These are phyloP conservation scores for Gavia stellata DNA, from an alignment of 2,113 vertebrate species.

Conservation along the genomic window DNA sequence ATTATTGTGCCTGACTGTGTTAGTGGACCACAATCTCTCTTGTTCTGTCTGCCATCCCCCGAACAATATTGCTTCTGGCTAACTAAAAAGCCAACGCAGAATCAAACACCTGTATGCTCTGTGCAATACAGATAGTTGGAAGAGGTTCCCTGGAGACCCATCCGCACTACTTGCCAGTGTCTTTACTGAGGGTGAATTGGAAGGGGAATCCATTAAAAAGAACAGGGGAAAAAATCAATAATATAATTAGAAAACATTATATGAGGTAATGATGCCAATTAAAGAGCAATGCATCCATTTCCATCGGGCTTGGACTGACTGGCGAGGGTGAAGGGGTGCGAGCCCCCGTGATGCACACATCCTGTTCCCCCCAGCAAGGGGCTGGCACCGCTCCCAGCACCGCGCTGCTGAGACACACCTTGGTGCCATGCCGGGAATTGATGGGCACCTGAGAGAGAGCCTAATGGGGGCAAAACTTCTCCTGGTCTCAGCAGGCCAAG, in stretches of 20 bases:
- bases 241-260: slow-evolving; percentile 71
- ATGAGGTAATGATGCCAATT: slow-evolving; percentile 62
- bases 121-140: neutral
- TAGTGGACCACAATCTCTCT: neutral
- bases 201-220: slow-evolving; percentile 71
- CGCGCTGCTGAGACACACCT: neutral
- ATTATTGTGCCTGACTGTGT: neutral
- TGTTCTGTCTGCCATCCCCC: neutral
- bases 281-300: slow-evolving; percentile 31
- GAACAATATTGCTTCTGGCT: neutral
- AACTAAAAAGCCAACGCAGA: neutral
- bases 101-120: slow-evolving; percentile 39
- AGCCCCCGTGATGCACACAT: neutral
- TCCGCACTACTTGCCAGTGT: neutral
- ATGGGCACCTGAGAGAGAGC: neutral
- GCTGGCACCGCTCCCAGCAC: neutral
- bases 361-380: neutral
- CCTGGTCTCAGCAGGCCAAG: neutral
- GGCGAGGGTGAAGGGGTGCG: neutral
- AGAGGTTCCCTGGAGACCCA: slow-evolving; percentile 13
- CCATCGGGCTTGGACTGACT: neutral
- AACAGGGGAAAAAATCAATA: slow-evolving; percentile 57
- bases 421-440: neutral
- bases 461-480: neutral
- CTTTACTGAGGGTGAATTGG: slow-evolving; percentile 49